Percentiles rank a stretch among this genome's conserved stretches.
Evolutionary conservation across 2,888 invertebrate genomes (phyloP).

Genomic region (Physocephala rufipes): DNA sequence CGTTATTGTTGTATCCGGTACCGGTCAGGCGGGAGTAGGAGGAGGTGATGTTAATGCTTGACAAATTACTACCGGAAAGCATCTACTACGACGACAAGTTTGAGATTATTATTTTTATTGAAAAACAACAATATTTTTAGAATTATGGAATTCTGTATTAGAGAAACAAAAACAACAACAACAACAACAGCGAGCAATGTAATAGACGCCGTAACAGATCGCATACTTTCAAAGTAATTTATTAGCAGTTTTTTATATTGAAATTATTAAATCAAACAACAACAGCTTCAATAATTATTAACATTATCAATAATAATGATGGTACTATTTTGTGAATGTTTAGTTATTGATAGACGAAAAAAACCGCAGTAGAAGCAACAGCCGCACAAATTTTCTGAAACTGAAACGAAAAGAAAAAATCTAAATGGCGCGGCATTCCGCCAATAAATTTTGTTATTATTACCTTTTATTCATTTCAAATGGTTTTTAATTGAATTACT

Average conservation of each 20-base stretch:
- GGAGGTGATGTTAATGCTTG: constrained; percentile 55
- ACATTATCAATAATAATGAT: constrained; percentile 16
- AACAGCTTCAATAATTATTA: neutral
- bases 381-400: neutral
- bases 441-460: constrained; percentile 18
- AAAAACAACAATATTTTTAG: constrained; percentile 33
- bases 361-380: too few species aligned
- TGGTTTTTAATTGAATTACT: constrained; percentile 9
- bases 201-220: neutral
- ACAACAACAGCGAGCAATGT: neutral
- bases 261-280: constrained; percentile 1
- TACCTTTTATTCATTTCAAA: constrained; percentile 5
- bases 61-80: constrained; percentile 50
- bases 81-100: constrained; percentile 61
- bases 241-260: neutral
- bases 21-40: constrained; percentile 43
- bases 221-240: too few species aligned
- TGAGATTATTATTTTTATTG: constrained; percentile 56
- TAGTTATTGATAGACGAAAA: constrained; percentile 5
- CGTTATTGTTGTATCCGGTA: constrained; percentile 45
- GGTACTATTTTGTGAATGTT: constrained; percentile 3
- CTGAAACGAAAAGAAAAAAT: too few species aligned
- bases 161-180: neutral
- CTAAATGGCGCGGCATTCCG: neutral
- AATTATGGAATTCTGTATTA: constrained; percentile 1